Conservation (phyloP, 2,113 vertebrate genomes). For the Saccopteryx bilineata region DNA sequence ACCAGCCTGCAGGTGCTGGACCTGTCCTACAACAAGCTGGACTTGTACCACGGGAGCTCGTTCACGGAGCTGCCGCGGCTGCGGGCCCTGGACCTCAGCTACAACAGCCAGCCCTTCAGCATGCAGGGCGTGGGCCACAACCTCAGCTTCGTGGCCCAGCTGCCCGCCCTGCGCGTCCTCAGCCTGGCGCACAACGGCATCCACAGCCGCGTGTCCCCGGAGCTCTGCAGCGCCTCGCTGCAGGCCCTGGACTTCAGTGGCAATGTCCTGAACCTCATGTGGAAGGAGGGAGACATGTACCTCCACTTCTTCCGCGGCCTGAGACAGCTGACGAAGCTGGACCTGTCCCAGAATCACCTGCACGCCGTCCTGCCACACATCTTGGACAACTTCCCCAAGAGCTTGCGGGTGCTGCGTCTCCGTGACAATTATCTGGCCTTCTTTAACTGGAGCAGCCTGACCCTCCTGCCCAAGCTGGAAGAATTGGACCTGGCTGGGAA, state of each 20-base stretch:
- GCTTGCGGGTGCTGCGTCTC: conserved; percentile 60
- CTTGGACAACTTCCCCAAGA: conserved; percentile 70
- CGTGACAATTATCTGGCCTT: conserved; percentile 77
- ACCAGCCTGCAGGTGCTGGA: conserved; percentile 74
- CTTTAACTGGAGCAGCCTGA: conserved; percentile 81
- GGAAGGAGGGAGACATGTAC: conserved; percentile 78
- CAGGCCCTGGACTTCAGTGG: conserved; percentile 74
- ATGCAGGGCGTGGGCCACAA: conserved; percentile 83
- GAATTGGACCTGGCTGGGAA: conserved; percentile 79
- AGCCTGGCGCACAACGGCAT: conserved; percentile 82
- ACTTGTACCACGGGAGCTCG: conserved; percentile 68
- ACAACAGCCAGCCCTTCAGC: conserved; percentile 81
- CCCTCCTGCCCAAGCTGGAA: conserved; percentile 59
- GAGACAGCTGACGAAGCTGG: conserved; percentile 39
- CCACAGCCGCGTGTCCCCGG: conserved; percentile 60
- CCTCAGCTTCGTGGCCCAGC: conserved; percentile 72
- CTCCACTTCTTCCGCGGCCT: conserved; percentile 80
- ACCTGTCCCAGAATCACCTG: conserved; percentile 80
- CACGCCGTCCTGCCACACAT: conserved; percentile 49
- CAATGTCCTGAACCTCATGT: conserved; percentile 79
- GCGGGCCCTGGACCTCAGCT: conserved; percentile 80
- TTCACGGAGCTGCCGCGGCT: conserved; percentile 77
- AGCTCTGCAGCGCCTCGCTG: conserved; percentile 74
- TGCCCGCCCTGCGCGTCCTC: conserved; percentile 65
- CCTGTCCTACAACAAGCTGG: conserved; percentile 84